phyloP scores from a whole-genome alignment of 1,140 invertebrate genomes.

The Eciton burchellii region DNA sequence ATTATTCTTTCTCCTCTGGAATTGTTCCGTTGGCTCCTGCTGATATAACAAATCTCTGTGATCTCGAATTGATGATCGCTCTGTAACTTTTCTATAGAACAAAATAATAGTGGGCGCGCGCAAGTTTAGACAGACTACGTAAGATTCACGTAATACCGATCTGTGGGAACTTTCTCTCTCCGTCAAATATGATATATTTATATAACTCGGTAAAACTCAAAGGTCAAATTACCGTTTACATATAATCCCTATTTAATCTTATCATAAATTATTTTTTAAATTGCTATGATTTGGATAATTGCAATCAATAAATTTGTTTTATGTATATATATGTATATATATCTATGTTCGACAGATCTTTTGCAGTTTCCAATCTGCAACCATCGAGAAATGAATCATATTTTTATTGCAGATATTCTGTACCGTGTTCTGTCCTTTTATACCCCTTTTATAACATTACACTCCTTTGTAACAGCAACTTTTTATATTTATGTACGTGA shows the following conservation, averaged over 20 bases:
- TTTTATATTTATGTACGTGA: background rate
- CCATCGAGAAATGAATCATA: background rate
- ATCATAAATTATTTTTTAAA: too few species aligned
- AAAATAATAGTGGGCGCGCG: slow-evolving; percentile 13
- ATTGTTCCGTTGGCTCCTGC: slow-evolving; percentile 74
- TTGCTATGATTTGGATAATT: too few species aligned
- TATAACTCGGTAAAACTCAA: background rate
- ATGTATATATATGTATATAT: background rate
- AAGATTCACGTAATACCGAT: background rate
- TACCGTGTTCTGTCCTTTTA: background rate
- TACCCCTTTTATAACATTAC: background rate
- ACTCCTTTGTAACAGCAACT: background rate
- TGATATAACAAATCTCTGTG: slow-evolving; percentile 46
- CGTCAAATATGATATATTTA: background rate
- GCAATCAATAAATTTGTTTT: background rate
- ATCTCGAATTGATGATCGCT: slow-evolving; percentile 31
- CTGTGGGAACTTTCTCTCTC: slow-evolving; percentile 30
- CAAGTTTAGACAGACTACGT: slow-evolving; percentile 17
- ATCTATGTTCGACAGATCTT: background rate
- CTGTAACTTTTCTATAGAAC: slow-evolving; percentile 48
- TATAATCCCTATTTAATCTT: too few species aligned
- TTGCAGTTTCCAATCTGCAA: background rate
- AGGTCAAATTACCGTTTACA: background rate
- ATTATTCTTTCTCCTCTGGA: slow-evolving; percentile 73
- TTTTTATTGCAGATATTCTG: background rate